phyloP scores from a whole-genome alignment of 2,888 invertebrate species.

The Drosophila falleni region DNA sequence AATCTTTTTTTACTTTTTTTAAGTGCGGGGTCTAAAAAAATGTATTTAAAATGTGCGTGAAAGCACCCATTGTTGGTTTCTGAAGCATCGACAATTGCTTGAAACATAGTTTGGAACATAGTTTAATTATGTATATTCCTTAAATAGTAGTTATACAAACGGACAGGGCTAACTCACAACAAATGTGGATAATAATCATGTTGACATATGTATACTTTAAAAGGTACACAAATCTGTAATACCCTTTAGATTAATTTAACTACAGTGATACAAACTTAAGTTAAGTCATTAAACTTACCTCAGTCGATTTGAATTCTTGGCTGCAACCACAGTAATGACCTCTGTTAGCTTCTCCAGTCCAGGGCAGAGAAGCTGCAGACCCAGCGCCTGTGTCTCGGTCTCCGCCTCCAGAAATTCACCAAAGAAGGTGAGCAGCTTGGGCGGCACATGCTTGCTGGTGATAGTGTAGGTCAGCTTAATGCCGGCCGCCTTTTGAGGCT shows the following conservation, averaged over 20 bases:
- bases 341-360: constrained; percentile 75
- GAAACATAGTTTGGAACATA: no score
- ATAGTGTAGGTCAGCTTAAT: constrained; percentile 84
- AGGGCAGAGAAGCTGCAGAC: constrained; percentile 76
- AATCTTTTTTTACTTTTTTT: no score
- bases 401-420: constrained; percentile 78
- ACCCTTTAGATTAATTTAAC: not conserved
- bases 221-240: no score
- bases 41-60: no score
- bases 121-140: no score
- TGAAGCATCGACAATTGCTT: no score
- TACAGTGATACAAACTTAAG: not conserved
- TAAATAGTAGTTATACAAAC: no score
- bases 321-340: constrained; percentile 83
- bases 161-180: no score
- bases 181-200: no score
- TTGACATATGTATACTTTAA: no score
- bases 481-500: constrained; percentile 83
- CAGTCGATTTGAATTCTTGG: constrained; percentile 85
- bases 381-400: constrained; percentile 81
- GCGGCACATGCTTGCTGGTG: constrained; percentile 67
- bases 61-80: no score
- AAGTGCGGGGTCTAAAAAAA: no score
- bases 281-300: constrained; percentile 62
- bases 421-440: constrained; percentile 81